A percentile compares a stretch with the other conserved stretches of the same genome.
phyloP scores from a whole-genome alignment of 2,797 vertebrate species.

The Vipera ursinii region DNA sequence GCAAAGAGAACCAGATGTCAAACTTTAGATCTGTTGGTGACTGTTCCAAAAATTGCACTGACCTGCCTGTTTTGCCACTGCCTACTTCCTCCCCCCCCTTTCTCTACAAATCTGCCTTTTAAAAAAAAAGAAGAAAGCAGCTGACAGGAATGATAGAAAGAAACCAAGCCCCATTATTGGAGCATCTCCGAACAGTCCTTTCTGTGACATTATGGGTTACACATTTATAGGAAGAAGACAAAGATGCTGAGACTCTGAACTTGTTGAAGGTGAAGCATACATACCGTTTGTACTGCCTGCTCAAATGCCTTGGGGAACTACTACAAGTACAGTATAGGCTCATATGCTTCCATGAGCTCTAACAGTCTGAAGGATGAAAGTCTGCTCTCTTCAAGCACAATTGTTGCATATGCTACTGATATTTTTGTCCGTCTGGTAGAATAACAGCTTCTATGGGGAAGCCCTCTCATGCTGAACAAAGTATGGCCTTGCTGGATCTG shows the following conservation, averaged over 20 bases:
- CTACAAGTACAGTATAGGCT: not conserved
- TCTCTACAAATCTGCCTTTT: not conserved
- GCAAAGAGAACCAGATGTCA: slow-evolving; percentile 38
- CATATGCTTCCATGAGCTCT: not conserved
- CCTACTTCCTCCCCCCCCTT: not conserved
- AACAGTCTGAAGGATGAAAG: not conserved
- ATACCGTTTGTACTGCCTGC: not conserved
- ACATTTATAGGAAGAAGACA: slow-evolving; percentile 16
- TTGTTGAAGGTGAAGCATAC: slow-evolving; percentile 30
- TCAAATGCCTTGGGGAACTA: not conserved
- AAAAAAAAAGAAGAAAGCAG: not conserved
- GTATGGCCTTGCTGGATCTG: not conserved
- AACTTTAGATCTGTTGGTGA: not conserved
- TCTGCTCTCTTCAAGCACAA: not conserved
- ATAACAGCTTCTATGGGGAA: not conserved
- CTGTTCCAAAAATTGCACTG: slow-evolving; percentile 26
- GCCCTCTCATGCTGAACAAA: not conserved
- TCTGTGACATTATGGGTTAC: slow-evolving; percentile 6
- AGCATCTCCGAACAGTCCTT: not conserved
- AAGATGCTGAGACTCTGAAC: not conserved
- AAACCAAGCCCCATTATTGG: not conserved
- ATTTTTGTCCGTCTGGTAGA: not conserved
- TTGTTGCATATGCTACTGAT: not conserved
- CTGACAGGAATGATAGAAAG: not conserved
- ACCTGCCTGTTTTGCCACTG: slow-evolving; percentile 34